Percentiles rank a stretch among this genome's conserved stretches.
These are phyloP conservation scores for Thelaira solivaga DNA, from an alignment of 2,888 invertebrate genomes.

Conservation along the genomic window DNA sequence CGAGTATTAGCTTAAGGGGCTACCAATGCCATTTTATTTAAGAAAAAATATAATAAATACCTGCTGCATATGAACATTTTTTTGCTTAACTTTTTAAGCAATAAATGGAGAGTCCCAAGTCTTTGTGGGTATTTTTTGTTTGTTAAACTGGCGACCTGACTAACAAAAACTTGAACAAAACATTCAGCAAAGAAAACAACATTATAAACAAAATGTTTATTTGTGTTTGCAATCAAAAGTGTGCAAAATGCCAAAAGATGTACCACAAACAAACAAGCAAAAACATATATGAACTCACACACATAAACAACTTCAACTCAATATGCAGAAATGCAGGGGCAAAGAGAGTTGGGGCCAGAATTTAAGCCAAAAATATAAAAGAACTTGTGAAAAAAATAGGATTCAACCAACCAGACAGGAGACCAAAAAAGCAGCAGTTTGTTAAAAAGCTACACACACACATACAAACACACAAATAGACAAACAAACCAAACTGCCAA, in stretches of 20 bases:
- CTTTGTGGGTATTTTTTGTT: neutral
- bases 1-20: no score
- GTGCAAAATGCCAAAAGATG: constrained; percentile 32
- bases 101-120: neutral
- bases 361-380: constrained; percentile 19
- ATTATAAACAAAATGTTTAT: constrained; percentile 9
- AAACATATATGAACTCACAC: no score
- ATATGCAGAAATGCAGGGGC: no score
- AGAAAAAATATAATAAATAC: no score
- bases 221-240: constrained; percentile 28
- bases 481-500: constrained; percentile 1
- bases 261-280: constrained; percentile 7
- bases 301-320: constrained; percentile 7
- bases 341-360: constrained; percentile 41
- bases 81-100: neutral
- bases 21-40: no score
- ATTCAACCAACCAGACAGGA: neutral
- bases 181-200: neutral
- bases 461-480: neutral
- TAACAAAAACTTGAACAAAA: neutral
- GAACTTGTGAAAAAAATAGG: neutral
- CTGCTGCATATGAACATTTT: neutral
- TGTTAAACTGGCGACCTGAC: neutral
- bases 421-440: constrained; percentile 32
- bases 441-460: constrained; percentile 35